These are phyloP conservation scores for Drosophila dives DNA, from an alignment of 2,888 invertebrate genomes.

Conservation along the genomic window DNA sequence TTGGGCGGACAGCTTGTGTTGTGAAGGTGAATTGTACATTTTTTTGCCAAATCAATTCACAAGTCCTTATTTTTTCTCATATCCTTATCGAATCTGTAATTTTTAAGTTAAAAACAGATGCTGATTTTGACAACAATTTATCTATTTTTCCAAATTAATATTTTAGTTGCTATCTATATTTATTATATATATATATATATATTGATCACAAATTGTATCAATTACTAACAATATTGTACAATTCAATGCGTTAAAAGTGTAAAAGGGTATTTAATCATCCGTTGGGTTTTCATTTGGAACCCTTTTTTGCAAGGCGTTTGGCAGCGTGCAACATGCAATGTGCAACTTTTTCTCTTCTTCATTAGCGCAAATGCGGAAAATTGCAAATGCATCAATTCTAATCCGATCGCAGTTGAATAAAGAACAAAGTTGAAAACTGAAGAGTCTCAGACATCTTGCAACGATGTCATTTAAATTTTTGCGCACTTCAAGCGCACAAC, in stretches of 20 bases:
- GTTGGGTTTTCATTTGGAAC: conserved; percentile 1
- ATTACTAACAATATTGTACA: neutral
- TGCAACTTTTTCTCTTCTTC: conserved; percentile 34
- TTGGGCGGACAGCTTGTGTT: neutral
- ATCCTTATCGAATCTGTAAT: neutral
- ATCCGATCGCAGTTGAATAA: conserved; percentile 36
- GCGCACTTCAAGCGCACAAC: conserved; percentile 54
- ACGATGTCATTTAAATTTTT: conserved; percentile 69
- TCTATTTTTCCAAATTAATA: neutral
- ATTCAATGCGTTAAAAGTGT: neutral
- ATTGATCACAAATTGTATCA: neutral
- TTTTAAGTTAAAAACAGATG: too few species aligned
- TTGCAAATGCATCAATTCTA: conserved; percentile 70
- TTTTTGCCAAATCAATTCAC: conserved; percentile 68
- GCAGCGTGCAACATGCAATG: neutral
- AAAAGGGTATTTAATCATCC: neutral
- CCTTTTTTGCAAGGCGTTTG: conserved; percentile 31
- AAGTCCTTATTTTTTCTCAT: neutral
- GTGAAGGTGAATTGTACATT: conserved; percentile 39
- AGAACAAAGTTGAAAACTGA: too few species aligned
- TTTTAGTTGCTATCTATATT: neutral
- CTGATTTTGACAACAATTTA: neutral
- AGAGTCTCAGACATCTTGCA: conserved; percentile 21
- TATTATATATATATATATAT: neutral
- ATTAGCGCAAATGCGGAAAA: conserved; percentile 76